phyloP scores from a whole-genome alignment of 2,888 invertebrate species.

The Latheticus oryzae region DNA sequence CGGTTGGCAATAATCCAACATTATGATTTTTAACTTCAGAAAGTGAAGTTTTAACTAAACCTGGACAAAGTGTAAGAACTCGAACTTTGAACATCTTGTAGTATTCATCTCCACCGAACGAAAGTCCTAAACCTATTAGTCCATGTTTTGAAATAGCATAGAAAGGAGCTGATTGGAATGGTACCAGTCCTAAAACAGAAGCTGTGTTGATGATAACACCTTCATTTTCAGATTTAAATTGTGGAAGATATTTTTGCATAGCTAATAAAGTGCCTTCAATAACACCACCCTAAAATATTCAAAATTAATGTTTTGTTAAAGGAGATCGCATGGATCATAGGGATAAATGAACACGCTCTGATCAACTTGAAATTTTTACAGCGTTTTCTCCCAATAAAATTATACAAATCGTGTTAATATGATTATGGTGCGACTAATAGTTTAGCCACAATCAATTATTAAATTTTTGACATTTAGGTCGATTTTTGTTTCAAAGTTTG shows the following conservation, averaged over 20 bases:
- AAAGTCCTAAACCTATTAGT: slow-evolving; percentile 45
- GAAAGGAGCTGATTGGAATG: slow-evolving; percentile 37
- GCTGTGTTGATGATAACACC: slow-evolving; percentile 52
- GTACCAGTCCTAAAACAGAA: slow-evolving; percentile 48
- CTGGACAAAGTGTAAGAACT: slow-evolving; percentile 50
- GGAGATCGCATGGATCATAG: too few species aligned
- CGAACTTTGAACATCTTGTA: slow-evolving; percentile 43
- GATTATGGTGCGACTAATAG: too few species aligned
- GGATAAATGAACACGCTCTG: too few species aligned
- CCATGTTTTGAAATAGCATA: slow-evolving; percentile 49
- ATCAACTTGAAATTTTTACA: too few species aligned
- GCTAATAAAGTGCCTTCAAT: slow-evolving; percentile 47
- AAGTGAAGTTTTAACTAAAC: slow-evolving; percentile 36
- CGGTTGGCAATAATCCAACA: too few species aligned
- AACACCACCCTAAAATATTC: slow-evolving; percentile 38
- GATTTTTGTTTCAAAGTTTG: too few species aligned
- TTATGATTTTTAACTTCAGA: neutral
- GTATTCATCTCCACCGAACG: slow-evolving; percentile 33
- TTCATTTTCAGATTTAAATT: slow-evolving; percentile 48
- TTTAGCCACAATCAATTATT: too few species aligned
- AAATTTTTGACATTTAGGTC: too few species aligned
- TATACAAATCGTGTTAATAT: too few species aligned
- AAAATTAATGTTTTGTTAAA: slow-evolving; percentile 25
- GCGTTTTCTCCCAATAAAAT: too few species aligned
- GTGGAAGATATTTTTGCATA: slow-evolving; percentile 49